Percentiles rank a stretch among this genome's conserved stretches.
Conservation (phyloP, 2,888 invertebrate genomes). For the Monochamus alternatus region DNA sequence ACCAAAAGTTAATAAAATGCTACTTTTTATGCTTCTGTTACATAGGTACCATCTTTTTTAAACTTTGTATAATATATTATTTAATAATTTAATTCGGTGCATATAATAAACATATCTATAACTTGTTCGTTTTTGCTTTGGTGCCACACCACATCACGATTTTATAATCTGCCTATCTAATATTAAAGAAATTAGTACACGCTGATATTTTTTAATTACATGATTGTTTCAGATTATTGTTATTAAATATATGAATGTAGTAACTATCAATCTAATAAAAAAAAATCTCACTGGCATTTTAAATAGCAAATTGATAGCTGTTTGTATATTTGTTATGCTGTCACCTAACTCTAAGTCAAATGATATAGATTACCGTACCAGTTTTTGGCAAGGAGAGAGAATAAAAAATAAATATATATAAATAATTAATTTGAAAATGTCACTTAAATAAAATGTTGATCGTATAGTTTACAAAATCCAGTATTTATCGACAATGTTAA, state of each 20-base stretch:
- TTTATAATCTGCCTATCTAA: not conserved
- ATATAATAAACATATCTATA: too few relatives aligned
- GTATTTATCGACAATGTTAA: too few relatives aligned
- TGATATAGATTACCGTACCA: not conserved
- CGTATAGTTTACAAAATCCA: too few relatives aligned
- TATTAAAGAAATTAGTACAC: not conserved
- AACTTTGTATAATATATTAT: too few relatives aligned
- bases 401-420: too few relatives aligned
- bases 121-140: not conserved
- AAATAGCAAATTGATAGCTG: constrained; percentile 4
- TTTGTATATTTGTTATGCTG: not conserved
- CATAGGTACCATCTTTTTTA: too few relatives aligned
- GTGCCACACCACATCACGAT: not conserved
- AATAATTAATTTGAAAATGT: too few relatives aligned
- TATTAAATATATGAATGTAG: not conserved
- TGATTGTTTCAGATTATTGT: constrained; percentile 2
- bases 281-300: not conserved
- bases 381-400: not conserved
- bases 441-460: too few relatives aligned
- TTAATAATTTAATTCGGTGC: too few relatives aligned
- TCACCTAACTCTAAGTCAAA: constrained; percentile 1
- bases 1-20: too few relatives aligned
- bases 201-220: not conserved
- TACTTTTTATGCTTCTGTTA: too few relatives aligned
- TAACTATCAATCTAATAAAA: constrained; percentile 5